Evolutionary conservation across 2,888 invertebrate genomes (phyloP).

Genomic region (Formica aserva): DNA sequence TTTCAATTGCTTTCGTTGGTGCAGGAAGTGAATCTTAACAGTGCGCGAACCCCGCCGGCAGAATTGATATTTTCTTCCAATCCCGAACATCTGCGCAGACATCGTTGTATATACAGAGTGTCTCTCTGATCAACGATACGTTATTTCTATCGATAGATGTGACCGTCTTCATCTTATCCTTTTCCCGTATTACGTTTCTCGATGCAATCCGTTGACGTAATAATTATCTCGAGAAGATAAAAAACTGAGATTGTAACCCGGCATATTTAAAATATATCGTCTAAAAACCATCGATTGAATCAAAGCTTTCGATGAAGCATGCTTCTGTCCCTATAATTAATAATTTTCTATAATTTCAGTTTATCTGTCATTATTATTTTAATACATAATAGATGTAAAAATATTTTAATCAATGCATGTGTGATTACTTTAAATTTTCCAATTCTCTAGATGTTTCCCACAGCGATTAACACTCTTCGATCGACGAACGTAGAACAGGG

Average conservation of each 20-base stretch:
- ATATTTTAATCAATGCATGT: not conserved
- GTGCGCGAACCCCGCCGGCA: conserved; percentile 25
- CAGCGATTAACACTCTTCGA: conserved; percentile 15
- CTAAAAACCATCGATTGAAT: not conserved
- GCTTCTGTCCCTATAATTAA: too few species aligned
- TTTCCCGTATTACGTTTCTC: not conserved
- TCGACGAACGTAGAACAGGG: not conserved
- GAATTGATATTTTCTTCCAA: conserved; percentile 56
- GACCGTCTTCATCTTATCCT: not conserved
- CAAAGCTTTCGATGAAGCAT: not conserved
- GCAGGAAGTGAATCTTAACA: conserved; percentile 51
- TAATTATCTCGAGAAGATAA: not conserved
- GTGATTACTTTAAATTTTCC: not conserved
- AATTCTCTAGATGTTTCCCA: not conserved
- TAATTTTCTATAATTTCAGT: not conserved
- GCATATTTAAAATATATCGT: not conserved
- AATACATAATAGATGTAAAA: not conserved
- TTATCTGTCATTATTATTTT: not conserved
- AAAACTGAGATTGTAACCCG: not conserved
- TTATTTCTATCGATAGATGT: not conserved
- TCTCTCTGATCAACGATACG: conserved; percentile 33
- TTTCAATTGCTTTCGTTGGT: conserved; percentile 44
- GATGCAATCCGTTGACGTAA: not conserved
- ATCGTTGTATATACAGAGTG: conserved; percentile 13
- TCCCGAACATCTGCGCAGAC: conserved; percentile 26